Evolutionary conservation across 2,888 invertebrate species (phyloP).

Genomic region (Melanostoma mellinum): DNA sequence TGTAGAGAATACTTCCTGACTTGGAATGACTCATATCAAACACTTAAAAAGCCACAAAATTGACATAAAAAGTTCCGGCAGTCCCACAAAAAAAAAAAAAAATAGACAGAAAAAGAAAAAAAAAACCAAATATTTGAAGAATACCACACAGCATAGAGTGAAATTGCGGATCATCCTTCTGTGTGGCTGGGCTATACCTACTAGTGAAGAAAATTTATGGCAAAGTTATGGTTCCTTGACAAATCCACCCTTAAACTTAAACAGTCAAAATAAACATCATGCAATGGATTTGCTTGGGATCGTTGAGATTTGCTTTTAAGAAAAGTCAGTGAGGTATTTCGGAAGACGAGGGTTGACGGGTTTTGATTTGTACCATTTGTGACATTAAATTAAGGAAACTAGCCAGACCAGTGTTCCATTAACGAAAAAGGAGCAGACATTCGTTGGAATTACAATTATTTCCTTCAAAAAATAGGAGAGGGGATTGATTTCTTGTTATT

Average conservation of each 20-base stretch:
- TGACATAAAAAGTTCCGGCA: slow-evolving; percentile 67
- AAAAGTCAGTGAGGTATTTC: not conserved
- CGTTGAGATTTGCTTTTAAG: slow-evolving; percentile 1
- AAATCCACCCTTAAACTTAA: slow-evolving; percentile 64
- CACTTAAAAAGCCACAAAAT: slow-evolving; percentile 73
- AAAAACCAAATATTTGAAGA: too few relatives aligned
- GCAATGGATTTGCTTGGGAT: slow-evolving; percentile 45
- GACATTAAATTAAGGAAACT: slow-evolving; percentile 10
- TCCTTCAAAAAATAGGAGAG: too few relatives aligned
- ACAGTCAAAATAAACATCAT: slow-evolving; percentile 53
- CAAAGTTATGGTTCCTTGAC: slow-evolving; percentile 57
- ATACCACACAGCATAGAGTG: not conserved
- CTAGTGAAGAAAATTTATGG: slow-evolving; percentile 28
- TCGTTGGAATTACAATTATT: too few relatives aligned
- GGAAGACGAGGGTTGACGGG: not conserved
- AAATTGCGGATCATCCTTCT: slow-evolving; percentile 7
- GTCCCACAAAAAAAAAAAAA: not conserved
- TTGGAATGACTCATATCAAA: slow-evolving; percentile 71
- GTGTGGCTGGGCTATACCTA: not conserved
- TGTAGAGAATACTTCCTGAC: slow-evolving; percentile 61
- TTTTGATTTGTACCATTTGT: slow-evolving; percentile 29
- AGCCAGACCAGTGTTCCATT: too few relatives aligned
- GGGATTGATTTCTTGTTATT: too few relatives aligned
- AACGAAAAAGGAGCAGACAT: too few relatives aligned
- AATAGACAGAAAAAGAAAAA: too few relatives aligned